Percentiles rank a stretch among this genome's conserved stretches.
These are phyloP conservation scores for Andrena trimmerana DNA, from an alignment of 2,888 invertebrate species.

Conservation along the genomic window DNA sequence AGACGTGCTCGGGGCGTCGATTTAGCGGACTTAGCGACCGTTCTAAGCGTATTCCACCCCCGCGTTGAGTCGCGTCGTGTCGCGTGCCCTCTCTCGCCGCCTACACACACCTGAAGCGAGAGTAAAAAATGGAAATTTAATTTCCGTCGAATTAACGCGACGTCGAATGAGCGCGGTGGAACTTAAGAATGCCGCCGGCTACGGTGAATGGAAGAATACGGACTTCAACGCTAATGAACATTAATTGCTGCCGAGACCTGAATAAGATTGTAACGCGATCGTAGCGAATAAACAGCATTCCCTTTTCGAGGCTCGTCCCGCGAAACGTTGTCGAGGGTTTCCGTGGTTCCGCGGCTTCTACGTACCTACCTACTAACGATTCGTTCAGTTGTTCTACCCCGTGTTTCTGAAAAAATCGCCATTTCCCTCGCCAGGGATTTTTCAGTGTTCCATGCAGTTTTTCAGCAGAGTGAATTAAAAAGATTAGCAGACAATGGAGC, in stretches of 20 bases:
- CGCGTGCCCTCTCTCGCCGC: neutral
- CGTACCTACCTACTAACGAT: slow-evolving; percentile 23
- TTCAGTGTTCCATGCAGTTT: slow-evolving; percentile 5
- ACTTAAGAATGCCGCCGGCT: slow-evolving; percentile 48
- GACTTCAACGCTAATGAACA: slow-evolving; percentile 60
- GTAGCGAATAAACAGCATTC: slow-evolving; percentile 48
- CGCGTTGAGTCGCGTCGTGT: neutral
- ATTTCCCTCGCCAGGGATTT: neutral
- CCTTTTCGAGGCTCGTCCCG: slow-evolving; percentile 26
- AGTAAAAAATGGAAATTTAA: slow-evolving; percentile 50
- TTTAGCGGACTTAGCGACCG: slow-evolving; percentile 37
- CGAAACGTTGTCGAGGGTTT: slow-evolving; percentile 43
- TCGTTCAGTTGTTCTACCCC: slow-evolving; percentile 28
- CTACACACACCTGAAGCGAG: neutral
- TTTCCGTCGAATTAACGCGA: slow-evolving; percentile 42
- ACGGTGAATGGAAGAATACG: slow-evolving; percentile 50
- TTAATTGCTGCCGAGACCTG: slow-evolving; percentile 59
- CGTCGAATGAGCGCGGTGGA: slow-evolving; percentile 22
- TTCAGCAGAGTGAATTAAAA: slow-evolving; percentile 5
- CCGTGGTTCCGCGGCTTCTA: slow-evolving; percentile 26
- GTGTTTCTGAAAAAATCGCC: slow-evolving; percentile 21
- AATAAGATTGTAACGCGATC: slow-evolving; percentile 61
- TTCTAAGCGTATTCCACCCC: slow-evolving; percentile 34
- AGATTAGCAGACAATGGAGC: neutral
- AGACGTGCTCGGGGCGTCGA: slow-evolving; percentile 16